Conservation (phyloP, 2,888 invertebrate genomes). For the Ctena decussata region DNA sequence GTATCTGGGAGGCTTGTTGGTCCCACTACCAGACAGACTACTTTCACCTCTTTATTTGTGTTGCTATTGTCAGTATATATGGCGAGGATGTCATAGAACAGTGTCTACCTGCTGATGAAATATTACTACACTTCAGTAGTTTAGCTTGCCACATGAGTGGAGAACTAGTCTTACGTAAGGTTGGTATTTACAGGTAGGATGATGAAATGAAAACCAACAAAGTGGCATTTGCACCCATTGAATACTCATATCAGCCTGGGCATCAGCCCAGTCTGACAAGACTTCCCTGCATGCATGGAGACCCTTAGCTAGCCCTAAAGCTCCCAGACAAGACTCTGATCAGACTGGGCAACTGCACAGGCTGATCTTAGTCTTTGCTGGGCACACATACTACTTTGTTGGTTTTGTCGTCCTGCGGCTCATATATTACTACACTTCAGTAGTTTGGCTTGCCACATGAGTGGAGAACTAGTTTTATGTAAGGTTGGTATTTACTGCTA, state of each 20-base stretch:
- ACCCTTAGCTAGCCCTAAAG: too few relatives aligned
- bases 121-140: conserved; percentile 97
- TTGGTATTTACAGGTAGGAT: conserved; percentile 89
- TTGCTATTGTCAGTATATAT: conserved; percentile 97
- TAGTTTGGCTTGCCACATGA: conserved; percentile 99
- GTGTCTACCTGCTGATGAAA: conserved; percentile 96
- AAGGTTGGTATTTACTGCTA: too few relatives aligned
- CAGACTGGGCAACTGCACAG: too few relatives aligned
- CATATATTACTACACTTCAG: conserved; percentile 98
- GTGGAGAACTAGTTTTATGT: conserved; percentile 94
- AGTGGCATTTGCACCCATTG: too few relatives aligned
- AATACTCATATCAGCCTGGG: too few relatives aligned
- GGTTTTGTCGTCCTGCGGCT: too few relatives aligned
- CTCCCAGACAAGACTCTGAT: too few relatives aligned
- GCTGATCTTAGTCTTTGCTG: too few relatives aligned
- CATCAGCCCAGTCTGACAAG: too few relatives aligned
- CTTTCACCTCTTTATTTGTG: conserved; percentile 97
- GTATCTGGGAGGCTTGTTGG: conserved; percentile 99
- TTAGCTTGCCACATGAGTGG: conserved; percentile 99
- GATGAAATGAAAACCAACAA: too few relatives aligned
- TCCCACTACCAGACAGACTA: conserved; percentile 98
- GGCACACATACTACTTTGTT: too few relatives aligned
- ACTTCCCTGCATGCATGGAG: too few relatives aligned
- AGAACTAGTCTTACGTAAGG: conserved; percentile 94
- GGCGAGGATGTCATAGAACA: conserved; percentile 95